Evolutionary conservation across 2,888 invertebrate species (phyloP), one percentile per base, ranked within the genome.

Genomic region (Sipha maydis): DNA sequence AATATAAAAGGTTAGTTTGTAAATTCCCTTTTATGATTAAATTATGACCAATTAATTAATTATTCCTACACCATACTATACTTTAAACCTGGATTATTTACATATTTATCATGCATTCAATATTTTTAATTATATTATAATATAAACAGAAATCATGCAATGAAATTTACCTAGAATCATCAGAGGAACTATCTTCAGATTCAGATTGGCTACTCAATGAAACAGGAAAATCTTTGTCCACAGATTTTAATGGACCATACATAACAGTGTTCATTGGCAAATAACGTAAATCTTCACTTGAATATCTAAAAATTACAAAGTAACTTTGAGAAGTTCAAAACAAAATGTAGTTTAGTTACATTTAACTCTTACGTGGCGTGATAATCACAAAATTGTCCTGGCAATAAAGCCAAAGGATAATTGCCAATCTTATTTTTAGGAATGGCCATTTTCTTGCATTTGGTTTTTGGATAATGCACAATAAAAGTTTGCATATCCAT

Each of bases 321-420:
- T 85, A 69, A 83, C 80, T 85, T 48, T 67, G 56, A 89, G 34
- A 78, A 73, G 79, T 79, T 86, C 75, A 89, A 80, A 89, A 69
- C 77, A 78, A 79, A 89, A 89, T 83, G 38, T 28, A 67, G 54
- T 61, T 77, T 67, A 82, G 82, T 84, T 89, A 75, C 83, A 82
- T 82, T 88, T 83, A 56, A 83, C 38, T 56, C 92, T 91, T 91
- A 95, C 94, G 92, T 93, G 91, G 95, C 95, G 92, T 96, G 98
- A 91, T 94, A 94, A 92, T 98, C 97, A 90, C 96, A 96, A 93
- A 95, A 99, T 93, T 99, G 99, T n/a, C 99, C 99, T 69, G 98
- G 98, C 91, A 99, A 95, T 90, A 99, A 93, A 77, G 99, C 95
- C 90, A 98, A 95, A 34, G 99, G 99, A 93, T 98, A 99, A 92